Evolutionary conservation across 2,797 vertebrate genomes (phyloP).

Genomic region (Tokudaia tokunoshimensis): DNA sequence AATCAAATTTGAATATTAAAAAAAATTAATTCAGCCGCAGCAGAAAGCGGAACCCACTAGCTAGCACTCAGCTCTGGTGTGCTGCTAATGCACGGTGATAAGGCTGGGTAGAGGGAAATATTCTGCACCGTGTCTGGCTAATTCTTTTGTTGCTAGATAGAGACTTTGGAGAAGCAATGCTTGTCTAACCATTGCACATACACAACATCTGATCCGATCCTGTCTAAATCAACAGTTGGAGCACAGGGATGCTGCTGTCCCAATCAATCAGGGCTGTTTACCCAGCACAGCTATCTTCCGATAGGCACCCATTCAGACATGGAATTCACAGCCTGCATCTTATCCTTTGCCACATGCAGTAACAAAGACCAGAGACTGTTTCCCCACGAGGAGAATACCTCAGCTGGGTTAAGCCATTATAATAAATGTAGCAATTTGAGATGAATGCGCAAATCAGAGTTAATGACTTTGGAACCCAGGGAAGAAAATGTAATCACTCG

Average conservation of each 20-base stretch:
- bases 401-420: constrained; percentile 43
- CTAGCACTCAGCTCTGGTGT: neutral
- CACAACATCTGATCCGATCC: neutral
- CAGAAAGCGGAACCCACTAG: neutral
- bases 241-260: neutral
- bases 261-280: constrained; percentile 40
- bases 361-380: constrained; percentile 45
- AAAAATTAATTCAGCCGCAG: constrained; percentile 54
- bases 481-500: constrained; percentile 30
- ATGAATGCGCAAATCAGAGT: constrained; percentile 74
- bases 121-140: neutral
- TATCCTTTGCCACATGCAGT: neutral
- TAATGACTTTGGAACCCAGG: constrained; percentile 56
- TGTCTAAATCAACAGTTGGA: constrained; percentile 32
- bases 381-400: constrained; percentile 49
- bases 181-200: neutral
- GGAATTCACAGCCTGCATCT: neutral
- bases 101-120: neutral
- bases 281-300: neutral
- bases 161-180: constrained; percentile 44
- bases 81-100: neutral
- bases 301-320: neutral
- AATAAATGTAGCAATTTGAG: constrained; percentile 59
- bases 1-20: constrained; percentile 77
- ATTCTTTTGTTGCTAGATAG: constrained; percentile 61